Base-by-base conservation (phyloP, 1,140 invertebrate species). In the Drosophila tropicalis region DNA sequence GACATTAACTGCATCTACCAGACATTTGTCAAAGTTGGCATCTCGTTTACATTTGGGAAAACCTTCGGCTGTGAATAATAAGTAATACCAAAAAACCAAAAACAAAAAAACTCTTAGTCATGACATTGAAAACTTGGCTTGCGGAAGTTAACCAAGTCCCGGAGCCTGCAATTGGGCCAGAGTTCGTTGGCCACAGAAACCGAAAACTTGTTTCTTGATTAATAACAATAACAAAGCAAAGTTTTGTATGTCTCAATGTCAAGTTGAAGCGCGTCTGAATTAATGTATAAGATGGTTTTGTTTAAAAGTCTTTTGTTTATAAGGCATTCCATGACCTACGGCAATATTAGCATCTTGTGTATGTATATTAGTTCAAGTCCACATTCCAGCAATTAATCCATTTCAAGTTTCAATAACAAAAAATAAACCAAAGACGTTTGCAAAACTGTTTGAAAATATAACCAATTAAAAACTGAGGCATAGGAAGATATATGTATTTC, bases 11-110 rank as follows among this genome's bases (percentile, higher is more conserved):
- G 91, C 91, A 64, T 92, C 89, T 63, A 92, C 91, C 19, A 92
- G 77, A 41, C 91, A 92, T 66, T 92, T 92, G 67, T 92, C 91
- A 41, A 92, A 92, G 76, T 91, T 90, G 15, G 69, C 84, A 72
- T 92, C 91, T 15, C 91, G 75, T 62, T 92, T 85, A 63, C 91
- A 92, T 65, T 92, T 92, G 40, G 62, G 75, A 71, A 91, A 91
- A 72, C 70, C 82, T 40, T 76, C 83, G 62, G 87, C 87, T 90
- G 62, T 54, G 81, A 66, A 15, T 61, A 62, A 70, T 54, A 62
- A 25, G 22, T 25, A 25, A 67, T 62, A 44, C 25, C 13, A 32
- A 25, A 25, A 25, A 22, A n/a, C n/a, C n/a, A n/a, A n/a, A 22
- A 22, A 2, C 1, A 22, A 22, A 25, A 70, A 74, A 57, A 67